Evolutionary conservation across 2,888 invertebrate species (phyloP).

Genomic region (Heterodera filipjevi): DNA sequence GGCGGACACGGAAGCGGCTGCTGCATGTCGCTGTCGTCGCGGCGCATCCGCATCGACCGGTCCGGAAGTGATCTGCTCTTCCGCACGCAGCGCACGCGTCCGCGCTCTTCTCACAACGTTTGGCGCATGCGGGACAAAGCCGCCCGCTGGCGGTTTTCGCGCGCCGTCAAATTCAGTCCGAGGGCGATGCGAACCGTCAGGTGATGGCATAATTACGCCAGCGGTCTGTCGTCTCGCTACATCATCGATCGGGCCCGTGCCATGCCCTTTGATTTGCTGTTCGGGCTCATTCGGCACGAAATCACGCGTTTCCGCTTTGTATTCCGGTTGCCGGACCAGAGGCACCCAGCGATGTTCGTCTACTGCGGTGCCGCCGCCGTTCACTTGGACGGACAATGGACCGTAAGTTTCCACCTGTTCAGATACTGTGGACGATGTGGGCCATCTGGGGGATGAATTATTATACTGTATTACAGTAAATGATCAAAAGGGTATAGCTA

Average conservation of each 20-base stretch:
- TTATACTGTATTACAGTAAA: too few relatives aligned
- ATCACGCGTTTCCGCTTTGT: conserved; percentile 62
- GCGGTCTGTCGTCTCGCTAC: conserved; percentile 57
- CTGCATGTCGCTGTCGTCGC: neutral
- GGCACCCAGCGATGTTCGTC: conserved; percentile 64
- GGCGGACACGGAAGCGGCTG: neutral
- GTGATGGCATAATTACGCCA: conserved; percentile 54
- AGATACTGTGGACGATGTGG: neutral
- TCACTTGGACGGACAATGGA: conserved; percentile 20
- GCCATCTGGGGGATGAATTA: neutral
- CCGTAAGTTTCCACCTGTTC: neutral
- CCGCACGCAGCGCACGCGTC: neutral
- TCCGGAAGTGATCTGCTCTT: neutral
- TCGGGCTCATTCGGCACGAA: conserved; percentile 62
- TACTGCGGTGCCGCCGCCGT: conserved; percentile 34
- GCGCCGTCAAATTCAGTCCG: conserved; percentile 55
- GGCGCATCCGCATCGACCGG: neutral
- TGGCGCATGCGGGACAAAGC: conserved; percentile 63
- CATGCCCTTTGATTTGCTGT: conserved; percentile 49
- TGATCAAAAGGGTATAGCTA: too few relatives aligned
- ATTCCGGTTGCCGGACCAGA: conserved; percentile 58
- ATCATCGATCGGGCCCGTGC: conserved; percentile 57
- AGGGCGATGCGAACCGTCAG: conserved; percentile 63
- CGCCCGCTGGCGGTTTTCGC: conserved; percentile 57
- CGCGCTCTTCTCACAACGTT: conserved; percentile 46